Conservation (phyloP, 1,140 invertebrate genomes). For the Hylaeus volcanicus region DNA sequence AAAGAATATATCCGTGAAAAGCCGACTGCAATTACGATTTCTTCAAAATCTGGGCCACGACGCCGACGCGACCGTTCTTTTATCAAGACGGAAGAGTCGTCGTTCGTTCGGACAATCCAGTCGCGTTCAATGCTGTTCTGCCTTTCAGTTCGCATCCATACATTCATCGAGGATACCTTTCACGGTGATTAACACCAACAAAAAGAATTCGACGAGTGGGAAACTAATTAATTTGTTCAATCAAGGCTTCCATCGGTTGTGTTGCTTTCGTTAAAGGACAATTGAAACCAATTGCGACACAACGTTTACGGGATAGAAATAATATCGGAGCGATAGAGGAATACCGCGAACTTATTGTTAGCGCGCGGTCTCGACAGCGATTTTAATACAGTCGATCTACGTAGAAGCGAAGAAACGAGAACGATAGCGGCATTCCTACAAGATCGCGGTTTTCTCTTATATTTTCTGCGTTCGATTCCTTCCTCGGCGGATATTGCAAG, state of each 20-base stretch:
- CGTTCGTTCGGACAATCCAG: conserved; percentile 13
- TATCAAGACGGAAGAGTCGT: background rate
- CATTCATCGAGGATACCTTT: conserved; percentile 13
- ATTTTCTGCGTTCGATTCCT: conserved; percentile 8
- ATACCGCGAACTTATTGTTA: background rate
- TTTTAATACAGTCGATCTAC: conserved; percentile 24
- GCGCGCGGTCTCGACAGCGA: background rate
- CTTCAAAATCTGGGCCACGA: conserved; percentile 24
- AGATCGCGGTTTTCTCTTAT: background rate
- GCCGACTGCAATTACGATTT: conserved; percentile 20
- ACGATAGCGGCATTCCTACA: background rate
- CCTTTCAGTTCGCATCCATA: background rate
- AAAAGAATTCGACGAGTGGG: background rate
- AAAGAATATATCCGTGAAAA: background rate
- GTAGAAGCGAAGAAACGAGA: background rate
- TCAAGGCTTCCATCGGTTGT: background rate
- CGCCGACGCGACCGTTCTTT: background rate
- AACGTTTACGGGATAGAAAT: too few species aligned
- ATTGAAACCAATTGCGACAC: too few species aligned
- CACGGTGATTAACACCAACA: conserved; percentile 2
- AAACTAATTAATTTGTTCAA: conserved; percentile 34
- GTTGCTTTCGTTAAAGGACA: background rate
- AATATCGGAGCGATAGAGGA: background rate
- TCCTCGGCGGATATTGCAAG: conserved; percentile 27
- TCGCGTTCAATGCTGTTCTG: background rate